Evolutionary conservation across 92 coral and sea anemone genomes (phyloP).

Genomic region (Plumapathes pennacea): DNA sequence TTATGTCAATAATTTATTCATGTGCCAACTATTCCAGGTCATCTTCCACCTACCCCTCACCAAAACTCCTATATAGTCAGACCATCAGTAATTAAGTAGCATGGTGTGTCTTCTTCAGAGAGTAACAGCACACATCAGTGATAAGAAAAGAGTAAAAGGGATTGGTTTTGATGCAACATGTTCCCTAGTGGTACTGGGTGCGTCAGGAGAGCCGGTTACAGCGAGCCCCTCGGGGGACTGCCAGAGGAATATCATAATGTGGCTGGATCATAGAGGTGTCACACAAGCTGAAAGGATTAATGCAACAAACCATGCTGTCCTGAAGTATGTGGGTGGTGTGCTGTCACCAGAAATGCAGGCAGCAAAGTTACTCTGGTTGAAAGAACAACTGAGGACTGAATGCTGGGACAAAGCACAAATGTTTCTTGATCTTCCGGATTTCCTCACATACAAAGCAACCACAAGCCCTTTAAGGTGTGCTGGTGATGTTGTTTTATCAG

Average conservation of each 20-base stretch:
- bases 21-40: no score
- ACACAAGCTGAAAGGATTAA: conserved; percentile 77
- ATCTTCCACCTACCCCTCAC: no score
- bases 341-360: conserved; percentile 97
- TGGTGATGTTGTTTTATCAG: no score
- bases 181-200: conserved; percentile 75
- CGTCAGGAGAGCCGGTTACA: conserved; percentile 63
- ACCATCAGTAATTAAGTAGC: no score
- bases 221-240: conserved; percentile 60
- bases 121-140: conserved; percentile 20
- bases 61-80: no score
- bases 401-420: conserved; percentile 65
- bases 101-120: no score
- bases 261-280: conserved; percentile 93
- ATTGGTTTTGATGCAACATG: conserved; percentile 98
- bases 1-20: no score
- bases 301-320: conserved; percentile 64
- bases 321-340: conserved; percentile 85
- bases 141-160: conserved; percentile 60
- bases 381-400: conserved; percentile 53
- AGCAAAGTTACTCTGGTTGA: conserved; percentile 88
- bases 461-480: conserved; percentile 61
- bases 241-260: conserved; percentile 73
- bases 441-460: conserved; percentile 79
- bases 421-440: conserved; percentile 92